Base-by-base conservation (phyloP, 2,797 vertebrate species). In the Amazona ochrocephala region DNA sequence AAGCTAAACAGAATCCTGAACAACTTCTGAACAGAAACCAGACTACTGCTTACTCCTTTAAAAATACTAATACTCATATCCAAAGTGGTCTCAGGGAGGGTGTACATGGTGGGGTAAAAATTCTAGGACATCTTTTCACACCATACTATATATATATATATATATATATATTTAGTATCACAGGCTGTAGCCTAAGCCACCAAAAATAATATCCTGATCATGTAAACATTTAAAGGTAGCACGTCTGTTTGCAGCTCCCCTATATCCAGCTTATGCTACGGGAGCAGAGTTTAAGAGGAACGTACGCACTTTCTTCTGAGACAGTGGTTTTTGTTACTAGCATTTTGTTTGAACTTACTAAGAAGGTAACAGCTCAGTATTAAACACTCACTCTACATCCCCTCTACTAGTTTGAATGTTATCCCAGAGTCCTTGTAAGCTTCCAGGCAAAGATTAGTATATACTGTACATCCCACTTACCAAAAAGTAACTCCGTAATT, bases 401-500 rank as follows among this genome's bases (percentile, higher is more conserved):
- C 71, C 67, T 81, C 67, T 71, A 60, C 71, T 51, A 16, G 62
- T 84, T 51, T 74, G 51, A 95, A 71, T 34, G 68, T 68, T 96
- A 95, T 62, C 67, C 74, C 74, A 94, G 86, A 93, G 64, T 87
- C 95, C 85, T 87, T 86, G 88, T 86, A 94, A 93, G 90, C 94
- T 92, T 92, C 92, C 90, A 96, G 86, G 95, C 92, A 96, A 94
- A 95, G 90, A 95, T 96, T 97, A 95, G 94, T 89, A 96, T 93
- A 92, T 82, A 95, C 96, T 96, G 95, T 95, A 95, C 84, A 95
- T 93, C 95, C 96, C 93, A 94, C 94, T 96, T 96, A 96, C 92
- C 96, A 97, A 95, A 94, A 93, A 97, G 94, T 94, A 95, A 93
- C 93, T 94, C 93, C 86, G 88, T 94, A 95, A 96, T 95, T 97